phyloP scores from a whole-genome alignment of 2,113 vertebrate species.

The Ursus arctos region DNA sequence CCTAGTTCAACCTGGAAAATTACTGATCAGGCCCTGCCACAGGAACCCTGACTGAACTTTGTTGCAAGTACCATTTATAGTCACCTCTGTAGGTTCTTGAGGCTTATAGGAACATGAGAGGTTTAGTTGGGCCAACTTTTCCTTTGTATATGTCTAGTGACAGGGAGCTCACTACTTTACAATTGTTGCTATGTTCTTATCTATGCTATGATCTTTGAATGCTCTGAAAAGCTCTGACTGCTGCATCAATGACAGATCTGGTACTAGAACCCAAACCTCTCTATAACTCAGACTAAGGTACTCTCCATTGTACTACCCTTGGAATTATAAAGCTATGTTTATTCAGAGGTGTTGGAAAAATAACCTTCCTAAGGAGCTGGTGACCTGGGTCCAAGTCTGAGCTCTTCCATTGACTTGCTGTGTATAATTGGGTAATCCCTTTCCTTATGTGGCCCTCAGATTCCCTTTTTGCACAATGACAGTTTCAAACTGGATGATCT shows the following conservation, averaged over 20 bases:
- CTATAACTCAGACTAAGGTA: background rate
- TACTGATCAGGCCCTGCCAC: background rate
- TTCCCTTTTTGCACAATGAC: conserved; percentile 11
- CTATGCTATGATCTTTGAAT: conserved; percentile 37
- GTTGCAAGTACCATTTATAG: background rate
- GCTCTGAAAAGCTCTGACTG: conserved; percentile 37
- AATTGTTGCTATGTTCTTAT: background rate
- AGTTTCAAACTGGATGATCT: background rate
- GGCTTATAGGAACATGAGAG: background rate
- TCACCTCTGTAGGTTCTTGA: background rate
- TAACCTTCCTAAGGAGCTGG: background rate
- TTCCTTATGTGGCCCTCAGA: background rate
- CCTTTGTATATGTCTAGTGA: background rate
- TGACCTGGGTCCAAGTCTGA: background rate
- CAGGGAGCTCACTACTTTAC: background rate
- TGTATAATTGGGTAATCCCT: background rate
- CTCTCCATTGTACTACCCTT: background rate
- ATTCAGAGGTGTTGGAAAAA: conserved; percentile 14
- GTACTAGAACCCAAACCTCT: background rate
- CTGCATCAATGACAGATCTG: background rate
- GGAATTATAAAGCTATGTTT: conserved; percentile 24
- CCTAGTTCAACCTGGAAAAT: conserved; percentile 13
- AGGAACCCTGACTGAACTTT: background rate
- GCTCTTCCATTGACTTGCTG: background rate
- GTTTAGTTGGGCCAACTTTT: background rate